These are phyloP conservation scores for Macrostomum lignano DNA, from an alignment of 1,140 invertebrate genomes.

Conservation along the genomic window DNA sequence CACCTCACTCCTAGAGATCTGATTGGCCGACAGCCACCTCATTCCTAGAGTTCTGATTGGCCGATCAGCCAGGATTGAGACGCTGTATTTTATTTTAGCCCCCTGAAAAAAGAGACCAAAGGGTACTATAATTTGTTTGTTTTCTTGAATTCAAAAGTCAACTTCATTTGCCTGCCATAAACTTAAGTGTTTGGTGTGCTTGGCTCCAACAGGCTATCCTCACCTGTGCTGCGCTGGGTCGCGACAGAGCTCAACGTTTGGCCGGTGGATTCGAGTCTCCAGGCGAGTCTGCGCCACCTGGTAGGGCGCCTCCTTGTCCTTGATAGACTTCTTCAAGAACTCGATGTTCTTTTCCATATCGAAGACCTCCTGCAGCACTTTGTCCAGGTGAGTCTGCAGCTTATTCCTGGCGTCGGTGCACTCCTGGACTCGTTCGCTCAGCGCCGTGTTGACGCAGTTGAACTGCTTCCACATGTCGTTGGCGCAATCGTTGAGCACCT, in stretches of 20 bases:
- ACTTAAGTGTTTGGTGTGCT: constrained; percentile 1
- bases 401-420: constrained; percentile 34
- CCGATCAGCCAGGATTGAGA: no score
- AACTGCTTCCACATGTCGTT: constrained; percentile 64
- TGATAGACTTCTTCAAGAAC: constrained; percentile 25
- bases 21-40: no score
- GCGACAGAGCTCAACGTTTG: constrained; percentile 57
- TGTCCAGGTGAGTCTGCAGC: constrained; percentile 50
- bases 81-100: no score
- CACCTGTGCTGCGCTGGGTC: constrained; percentile 51
- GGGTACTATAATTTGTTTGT: no score
- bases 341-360: constrained; percentile 36
- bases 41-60: no score
- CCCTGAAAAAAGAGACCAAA: constrained; percentile 5
- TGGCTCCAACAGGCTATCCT: background rate
- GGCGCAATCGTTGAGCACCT: constrained; percentile 46
- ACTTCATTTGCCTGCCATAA: constrained; percentile 5
- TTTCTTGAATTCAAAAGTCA: background rate
- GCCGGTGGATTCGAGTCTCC: constrained; percentile 49
- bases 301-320: constrained; percentile 27
- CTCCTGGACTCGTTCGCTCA: constrained; percentile 22
- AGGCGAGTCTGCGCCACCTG: constrained; percentile 58
- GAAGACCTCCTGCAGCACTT: constrained; percentile 62
- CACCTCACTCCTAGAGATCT: no score
- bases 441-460: constrained; percentile 33